Base-by-base conservation (phyloP, 2,113 vertebrate genomes). In the Strix uralensis region DNA sequence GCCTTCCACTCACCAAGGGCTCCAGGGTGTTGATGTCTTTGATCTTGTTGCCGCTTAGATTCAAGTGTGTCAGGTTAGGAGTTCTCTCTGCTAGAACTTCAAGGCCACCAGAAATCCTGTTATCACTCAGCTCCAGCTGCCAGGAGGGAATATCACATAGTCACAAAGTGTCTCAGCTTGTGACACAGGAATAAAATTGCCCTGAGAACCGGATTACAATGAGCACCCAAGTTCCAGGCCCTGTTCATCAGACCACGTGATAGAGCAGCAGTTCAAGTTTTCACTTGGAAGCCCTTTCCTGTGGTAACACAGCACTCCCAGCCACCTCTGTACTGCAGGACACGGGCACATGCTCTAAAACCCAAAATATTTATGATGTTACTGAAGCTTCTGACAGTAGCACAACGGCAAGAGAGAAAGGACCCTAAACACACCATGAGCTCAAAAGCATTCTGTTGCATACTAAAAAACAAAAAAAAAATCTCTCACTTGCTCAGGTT, bases 1-100 rank as follows among this genome's bases (percentile, higher is more conserved):
- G 57, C 57, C 58, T 86, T 25, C n/a, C 78, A 95, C 98, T 98
- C 94, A 99, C 98, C 98, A 99, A 97, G 40, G 98, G 96, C 91
- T 99, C 97, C 93, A 99, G 83, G 44, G 98, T 98, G 75, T 98
- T 98, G 88, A 99, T 97, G 80, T 99, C 98, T 82, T 98, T 98
- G 97, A 98, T 98, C 97, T 98, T 98, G 98, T 99, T 98, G 27
- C 98, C 98, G 0, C 99, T 98, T 83, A 99, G 98, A 94, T 99
- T 99, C 94, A 99, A 97, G 96, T 99, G 98, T 21, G 98, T 98
- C 96, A 99, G 97, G 96, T 98, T 98, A 42, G 99, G 98, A 90
- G 98, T 99, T 89, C 98, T 98, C 94, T 98, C 98, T 5, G 96
- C 98, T 95, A 99, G 97, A 29, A 97, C 72, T 92, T 99, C 98